phyloP scores from a whole-genome alignment of 2,888 invertebrate genomes.

The Epinotia bilunana region DNA sequence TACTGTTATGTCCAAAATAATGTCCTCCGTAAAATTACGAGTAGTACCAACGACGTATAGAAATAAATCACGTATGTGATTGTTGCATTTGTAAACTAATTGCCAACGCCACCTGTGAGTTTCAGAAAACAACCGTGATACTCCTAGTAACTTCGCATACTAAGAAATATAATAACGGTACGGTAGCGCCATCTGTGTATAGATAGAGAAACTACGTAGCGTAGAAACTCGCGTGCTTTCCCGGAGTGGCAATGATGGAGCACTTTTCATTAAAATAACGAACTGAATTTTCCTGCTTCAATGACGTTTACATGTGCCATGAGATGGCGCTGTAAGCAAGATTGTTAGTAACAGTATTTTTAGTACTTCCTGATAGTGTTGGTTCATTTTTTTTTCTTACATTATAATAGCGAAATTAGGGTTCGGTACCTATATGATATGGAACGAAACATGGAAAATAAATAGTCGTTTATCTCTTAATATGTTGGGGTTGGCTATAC shows the following conservation, averaged over 20 bases:
- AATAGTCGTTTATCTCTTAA: too few species aligned
- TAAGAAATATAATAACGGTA: neutral
- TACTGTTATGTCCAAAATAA: too few species aligned
- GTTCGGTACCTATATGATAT: too few species aligned
- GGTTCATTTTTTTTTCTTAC: neutral
- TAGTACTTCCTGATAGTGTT: neutral
- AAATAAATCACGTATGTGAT: too few species aligned
- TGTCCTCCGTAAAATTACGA: too few species aligned
- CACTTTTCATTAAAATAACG: neutral
- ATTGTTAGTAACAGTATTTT: neutral
- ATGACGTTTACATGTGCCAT: neutral
- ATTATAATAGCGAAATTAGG: too few species aligned
- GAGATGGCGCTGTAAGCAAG: constrained; percentile 29
- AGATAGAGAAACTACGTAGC: neutral
- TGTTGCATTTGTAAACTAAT: neutral
- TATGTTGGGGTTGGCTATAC: too few species aligned
- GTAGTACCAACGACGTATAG: too few species aligned
- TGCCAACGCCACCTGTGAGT: constrained; percentile 10
- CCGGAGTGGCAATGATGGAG: neutral
- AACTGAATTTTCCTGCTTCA: neutral
- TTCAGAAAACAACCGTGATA: neutral
- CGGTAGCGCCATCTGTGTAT: constrained; percentile 30
- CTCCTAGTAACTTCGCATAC: neutral
- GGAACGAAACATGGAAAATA: too few species aligned
- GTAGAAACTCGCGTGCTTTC: neutral